phyloP scores from a whole-genome alignment of 2,113 vertebrate genomes.

The Suncus etruscus region DNA sequence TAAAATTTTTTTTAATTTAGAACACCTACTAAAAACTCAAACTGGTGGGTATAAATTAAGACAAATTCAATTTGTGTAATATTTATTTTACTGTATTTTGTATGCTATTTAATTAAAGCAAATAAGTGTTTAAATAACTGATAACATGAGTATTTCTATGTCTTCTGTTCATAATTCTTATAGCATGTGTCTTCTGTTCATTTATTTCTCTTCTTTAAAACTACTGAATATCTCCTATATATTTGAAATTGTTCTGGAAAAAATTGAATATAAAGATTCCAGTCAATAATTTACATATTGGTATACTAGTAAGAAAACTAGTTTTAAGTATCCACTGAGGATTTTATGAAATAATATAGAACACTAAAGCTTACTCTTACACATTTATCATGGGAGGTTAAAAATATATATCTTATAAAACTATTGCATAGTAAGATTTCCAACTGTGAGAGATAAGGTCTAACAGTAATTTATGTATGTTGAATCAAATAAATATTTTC shows the following conservation, averaged over 20 bases:
- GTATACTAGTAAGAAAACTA: constrained; percentile 53
- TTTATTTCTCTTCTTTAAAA: constrained; percentile 49
- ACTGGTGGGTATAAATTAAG: background rate
- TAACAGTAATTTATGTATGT: constrained; percentile 48
- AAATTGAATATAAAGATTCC: constrained; percentile 51
- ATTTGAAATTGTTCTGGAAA: constrained; percentile 56
- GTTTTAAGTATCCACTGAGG: constrained; percentile 62
- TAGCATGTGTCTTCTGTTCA: background rate
- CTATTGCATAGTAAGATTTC: constrained; percentile 50
- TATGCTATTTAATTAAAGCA: background rate
- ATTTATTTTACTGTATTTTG: background rate
- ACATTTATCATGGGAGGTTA: constrained; percentile 51
- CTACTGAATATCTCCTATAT: constrained; percentile 21
- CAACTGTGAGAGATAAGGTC: constrained; percentile 45
- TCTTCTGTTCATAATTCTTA: background rate
- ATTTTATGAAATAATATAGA: constrained; percentile 46
- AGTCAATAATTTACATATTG: constrained; percentile 31
- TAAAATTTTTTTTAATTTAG: constrained; percentile 3
- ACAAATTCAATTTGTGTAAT: constrained; percentile 22
- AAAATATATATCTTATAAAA: constrained; percentile 75
- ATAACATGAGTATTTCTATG: background rate
- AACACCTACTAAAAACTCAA: background rate
- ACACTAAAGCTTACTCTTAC: constrained; percentile 56
- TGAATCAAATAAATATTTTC: constrained; percentile 55
- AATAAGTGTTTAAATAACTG: background rate